A percentile compares a stretch with the other conserved stretches of the same genome.
These are phyloP conservation scores for Galerucella calmariensis DNA, from an alignment of 2,888 invertebrate genomes.

Conservation along the genomic window DNA sequence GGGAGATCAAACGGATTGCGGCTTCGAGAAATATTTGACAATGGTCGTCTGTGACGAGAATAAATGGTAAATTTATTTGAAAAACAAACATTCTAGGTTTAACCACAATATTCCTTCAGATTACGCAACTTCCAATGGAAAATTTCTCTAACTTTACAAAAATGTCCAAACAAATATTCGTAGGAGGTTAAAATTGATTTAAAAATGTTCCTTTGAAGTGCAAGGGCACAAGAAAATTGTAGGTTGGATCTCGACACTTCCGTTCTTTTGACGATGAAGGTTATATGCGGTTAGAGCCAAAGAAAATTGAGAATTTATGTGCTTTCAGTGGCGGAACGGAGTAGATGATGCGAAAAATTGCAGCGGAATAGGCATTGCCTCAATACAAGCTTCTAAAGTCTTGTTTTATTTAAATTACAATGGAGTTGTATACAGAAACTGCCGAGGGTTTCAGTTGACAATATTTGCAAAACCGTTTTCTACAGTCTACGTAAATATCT, in stretches of 20 bases:
- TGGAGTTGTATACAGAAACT: neutral
- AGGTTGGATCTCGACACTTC: constrained; percentile 31
- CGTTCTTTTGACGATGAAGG: constrained; percentile 16
- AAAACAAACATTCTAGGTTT: too few relatives aligned
- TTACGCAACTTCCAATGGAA: too few relatives aligned
- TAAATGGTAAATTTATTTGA: neutral
- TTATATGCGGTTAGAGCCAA: constrained; percentile 7
- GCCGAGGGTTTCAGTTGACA: too few relatives aligned
- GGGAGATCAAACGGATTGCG: constrained; percentile 20
- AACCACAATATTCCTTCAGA: too few relatives aligned
- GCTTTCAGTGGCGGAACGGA: constrained; percentile 10
- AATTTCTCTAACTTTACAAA: too few relatives aligned
- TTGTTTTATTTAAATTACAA: neutral
- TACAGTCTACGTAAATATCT: too few relatives aligned
- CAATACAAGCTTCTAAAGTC: neutral
- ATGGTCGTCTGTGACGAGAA: constrained; percentile 9
- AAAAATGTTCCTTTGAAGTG: constrained; percentile 39
- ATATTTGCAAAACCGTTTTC: too few relatives aligned
- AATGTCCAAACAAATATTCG: neutral
- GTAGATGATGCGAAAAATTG: neutral
- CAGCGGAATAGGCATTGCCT: neutral
- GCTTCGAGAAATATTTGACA: constrained; percentile 25
- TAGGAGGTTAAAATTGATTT: neutral
- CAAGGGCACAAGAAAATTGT: constrained; percentile 30
- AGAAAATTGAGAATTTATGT: constrained; percentile 14